Conservation (phyloP, 1,140 invertebrate genomes). For the Psix sp. region DNA sequence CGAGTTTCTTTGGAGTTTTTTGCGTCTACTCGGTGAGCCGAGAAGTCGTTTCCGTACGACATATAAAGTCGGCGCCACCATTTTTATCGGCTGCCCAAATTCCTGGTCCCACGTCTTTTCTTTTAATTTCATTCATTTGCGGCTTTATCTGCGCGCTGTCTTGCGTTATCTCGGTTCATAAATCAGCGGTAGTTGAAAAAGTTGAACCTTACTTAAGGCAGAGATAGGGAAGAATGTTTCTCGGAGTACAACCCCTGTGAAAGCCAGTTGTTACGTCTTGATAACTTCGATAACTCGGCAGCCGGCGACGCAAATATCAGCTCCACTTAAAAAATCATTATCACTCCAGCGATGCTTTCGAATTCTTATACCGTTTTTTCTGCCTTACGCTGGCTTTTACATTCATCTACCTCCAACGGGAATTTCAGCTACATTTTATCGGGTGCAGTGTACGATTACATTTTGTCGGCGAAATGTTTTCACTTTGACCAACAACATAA, state of each 20-base stretch:
- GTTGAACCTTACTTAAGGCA: slow-evolving; percentile 44
- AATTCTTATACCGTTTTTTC: no score
- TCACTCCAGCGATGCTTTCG: no score
- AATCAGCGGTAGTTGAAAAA: slow-evolving; percentile 56
- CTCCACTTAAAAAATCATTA: slow-evolving; percentile 43
- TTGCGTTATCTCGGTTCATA: slow-evolving; percentile 40
- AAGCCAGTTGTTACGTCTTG: slow-evolving; percentile 35
- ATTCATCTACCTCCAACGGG: neutral
- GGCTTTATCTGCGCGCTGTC: slow-evolving; percentile 49
- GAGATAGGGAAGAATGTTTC: slow-evolving; percentile 36
- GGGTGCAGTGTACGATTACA: neutral
- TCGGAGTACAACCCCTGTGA: slow-evolving; percentile 17
- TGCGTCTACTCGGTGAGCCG: no score
- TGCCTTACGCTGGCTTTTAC: neutral
- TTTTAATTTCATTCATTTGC: slow-evolving; percentile 54
- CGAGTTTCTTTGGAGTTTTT: no score
- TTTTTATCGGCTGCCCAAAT: slow-evolving; percentile 41
- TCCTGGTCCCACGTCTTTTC: slow-evolving; percentile 37
- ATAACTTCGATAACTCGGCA: slow-evolving; percentile 33
- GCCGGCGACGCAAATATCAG: slow-evolving; percentile 20
- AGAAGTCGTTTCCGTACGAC: no score
- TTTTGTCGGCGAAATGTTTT: no score
- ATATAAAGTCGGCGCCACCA: slow-evolving; percentile 3
- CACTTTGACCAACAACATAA: no score
- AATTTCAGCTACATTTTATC: slow-evolving; percentile 3